A percentile compares a stretch with the other conserved stretches of the same genome.
Evolutionary conservation across 2,113 vertebrate species (phyloP).

Genomic region (Percina caprodes): DNA sequence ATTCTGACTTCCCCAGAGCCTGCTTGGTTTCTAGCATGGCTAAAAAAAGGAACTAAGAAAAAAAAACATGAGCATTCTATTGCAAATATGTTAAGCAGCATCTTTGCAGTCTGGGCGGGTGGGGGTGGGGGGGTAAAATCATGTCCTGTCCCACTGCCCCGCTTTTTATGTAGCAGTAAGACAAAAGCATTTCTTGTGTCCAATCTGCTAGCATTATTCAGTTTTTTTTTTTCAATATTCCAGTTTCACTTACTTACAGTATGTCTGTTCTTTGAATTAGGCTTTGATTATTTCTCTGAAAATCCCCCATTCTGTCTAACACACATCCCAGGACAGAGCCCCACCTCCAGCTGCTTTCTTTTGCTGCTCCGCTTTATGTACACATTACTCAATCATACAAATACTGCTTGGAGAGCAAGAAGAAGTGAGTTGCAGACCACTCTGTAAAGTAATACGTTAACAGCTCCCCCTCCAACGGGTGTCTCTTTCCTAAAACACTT

Average conservation of each 20-base stretch:
- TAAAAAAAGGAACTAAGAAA: neutral
- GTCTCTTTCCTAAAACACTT: slow-evolving; percentile 55
- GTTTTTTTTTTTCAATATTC: neutral
- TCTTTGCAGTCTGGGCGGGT: too few species aligned
- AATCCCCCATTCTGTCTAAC: neutral
- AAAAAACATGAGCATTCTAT: neutral
- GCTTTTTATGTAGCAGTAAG: slow-evolving; percentile 34
- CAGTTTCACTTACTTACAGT: neutral
- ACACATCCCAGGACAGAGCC: neutral
- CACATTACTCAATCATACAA: slow-evolving; percentile 27
- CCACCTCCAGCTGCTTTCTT: neutral
- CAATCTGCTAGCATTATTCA: slow-evolving; percentile 48
- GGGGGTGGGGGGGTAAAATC: slow-evolving; percentile 54
- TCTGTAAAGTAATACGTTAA: slow-evolving; percentile 29
- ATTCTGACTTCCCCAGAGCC: neutral
- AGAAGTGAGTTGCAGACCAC: slow-evolving; percentile 22
- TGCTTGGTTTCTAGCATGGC: neutral
- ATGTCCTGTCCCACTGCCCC: slow-evolving; percentile 70
- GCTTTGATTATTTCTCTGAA: slow-evolving; percentile 4
- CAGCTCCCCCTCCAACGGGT: slow-evolving; percentile 15
- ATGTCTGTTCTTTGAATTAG: neutral
- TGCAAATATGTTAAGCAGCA: neutral
- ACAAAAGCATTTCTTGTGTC: slow-evolving; percentile 42
- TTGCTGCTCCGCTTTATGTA: slow-evolving; percentile 9
- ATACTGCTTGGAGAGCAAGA: slow-evolving; percentile 32